A percentile compares a stretch with the other conserved stretches of the same genome.
These are phyloP conservation scores for Mustela lutreola DNA, from an alignment of 2,113 vertebrate species.

Conservation along the genomic window DNA sequence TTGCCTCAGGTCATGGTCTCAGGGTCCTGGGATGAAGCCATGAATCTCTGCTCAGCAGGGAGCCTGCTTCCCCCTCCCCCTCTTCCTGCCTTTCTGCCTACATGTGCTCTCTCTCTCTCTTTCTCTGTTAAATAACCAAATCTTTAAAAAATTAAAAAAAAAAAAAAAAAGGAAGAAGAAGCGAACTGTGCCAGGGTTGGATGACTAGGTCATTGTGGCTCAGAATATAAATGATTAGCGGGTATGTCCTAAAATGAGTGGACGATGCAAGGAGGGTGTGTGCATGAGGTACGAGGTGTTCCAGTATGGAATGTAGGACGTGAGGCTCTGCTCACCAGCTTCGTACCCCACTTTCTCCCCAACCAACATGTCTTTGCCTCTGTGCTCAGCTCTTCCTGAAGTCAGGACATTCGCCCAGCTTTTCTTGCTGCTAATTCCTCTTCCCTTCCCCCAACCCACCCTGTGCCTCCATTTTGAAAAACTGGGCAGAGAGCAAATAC, in stretches of 20 bases:
- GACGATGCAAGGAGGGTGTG: background rate
- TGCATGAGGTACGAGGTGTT: background rate
- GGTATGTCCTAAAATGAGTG: background rate
- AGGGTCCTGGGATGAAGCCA: too few species aligned
- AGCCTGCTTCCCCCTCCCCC: too few species aligned
- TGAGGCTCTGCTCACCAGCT: background rate
- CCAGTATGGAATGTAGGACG: too few species aligned
- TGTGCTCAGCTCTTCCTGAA: background rate
- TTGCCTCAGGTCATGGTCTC: too few species aligned
- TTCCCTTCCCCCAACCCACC: background rate
- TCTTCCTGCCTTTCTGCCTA: too few species aligned
- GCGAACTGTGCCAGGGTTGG: background rate
- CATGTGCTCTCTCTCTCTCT: too few species aligned
- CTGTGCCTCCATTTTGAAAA: background rate
- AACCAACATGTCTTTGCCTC: background rate
- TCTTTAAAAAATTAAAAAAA: too few species aligned
- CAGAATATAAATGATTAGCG: background rate
- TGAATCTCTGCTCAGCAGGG: too few species aligned
- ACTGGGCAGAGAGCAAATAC: background rate
- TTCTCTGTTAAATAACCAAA: too few species aligned
- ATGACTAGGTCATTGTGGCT: background rate
- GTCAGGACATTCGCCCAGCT: background rate
- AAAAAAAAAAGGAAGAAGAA: background rate
- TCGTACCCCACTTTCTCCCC: background rate
- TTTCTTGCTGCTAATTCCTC: background rate